phyloP scores from a whole-genome alignment of 2,888 invertebrate genomes.

The Hylaea fasciaria region DNA sequence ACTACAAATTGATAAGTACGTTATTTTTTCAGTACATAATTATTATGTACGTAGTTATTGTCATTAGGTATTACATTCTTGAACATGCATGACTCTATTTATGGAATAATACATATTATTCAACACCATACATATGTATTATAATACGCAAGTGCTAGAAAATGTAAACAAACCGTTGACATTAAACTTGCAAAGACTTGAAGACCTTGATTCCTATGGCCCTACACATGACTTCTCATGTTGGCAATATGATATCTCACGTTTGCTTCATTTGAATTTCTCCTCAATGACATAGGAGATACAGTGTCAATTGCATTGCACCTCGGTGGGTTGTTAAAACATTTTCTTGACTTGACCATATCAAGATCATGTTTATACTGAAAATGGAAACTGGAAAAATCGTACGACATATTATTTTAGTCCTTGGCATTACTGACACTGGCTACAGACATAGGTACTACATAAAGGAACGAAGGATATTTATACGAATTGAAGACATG shows the following conservation, averaged over 20 bases:
- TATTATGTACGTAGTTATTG: too few relatives aligned
- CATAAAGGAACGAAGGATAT: constrained; percentile 21
- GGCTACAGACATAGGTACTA: constrained; percentile 5
- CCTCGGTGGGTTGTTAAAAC: constrained; percentile 34
- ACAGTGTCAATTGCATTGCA: constrained; percentile 34
- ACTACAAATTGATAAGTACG: too few relatives aligned
- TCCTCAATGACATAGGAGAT: constrained; percentile 13
- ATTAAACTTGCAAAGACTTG: constrained; percentile 75
- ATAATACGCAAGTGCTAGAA: constrained; percentile 29
- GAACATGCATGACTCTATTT: background rate
- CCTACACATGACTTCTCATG: constrained; percentile 49
- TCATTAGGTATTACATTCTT: background rate
- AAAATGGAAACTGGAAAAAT: constrained; percentile 83
- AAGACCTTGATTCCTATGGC: constrained; percentile 76
- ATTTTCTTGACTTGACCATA: constrained; percentile 42
- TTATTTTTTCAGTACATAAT: too few relatives aligned
- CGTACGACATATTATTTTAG: constrained; percentile 53
- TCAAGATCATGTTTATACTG: constrained; percentile 77
- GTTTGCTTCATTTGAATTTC: constrained; percentile 41
- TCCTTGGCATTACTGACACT: constrained; percentile 74
- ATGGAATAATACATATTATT: background rate
- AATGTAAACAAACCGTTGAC: constrained; percentile 78
- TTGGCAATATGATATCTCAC: constrained; percentile 47
- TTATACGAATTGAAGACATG: constrained; percentile 7
- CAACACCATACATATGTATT: too few relatives aligned